Evolutionary conservation across 37 sponge, comb jelly and placozoan genomes (phyloP), one percentile per base, ranked within the genome.

Genomic region (Tethya wilhelma): DNA sequence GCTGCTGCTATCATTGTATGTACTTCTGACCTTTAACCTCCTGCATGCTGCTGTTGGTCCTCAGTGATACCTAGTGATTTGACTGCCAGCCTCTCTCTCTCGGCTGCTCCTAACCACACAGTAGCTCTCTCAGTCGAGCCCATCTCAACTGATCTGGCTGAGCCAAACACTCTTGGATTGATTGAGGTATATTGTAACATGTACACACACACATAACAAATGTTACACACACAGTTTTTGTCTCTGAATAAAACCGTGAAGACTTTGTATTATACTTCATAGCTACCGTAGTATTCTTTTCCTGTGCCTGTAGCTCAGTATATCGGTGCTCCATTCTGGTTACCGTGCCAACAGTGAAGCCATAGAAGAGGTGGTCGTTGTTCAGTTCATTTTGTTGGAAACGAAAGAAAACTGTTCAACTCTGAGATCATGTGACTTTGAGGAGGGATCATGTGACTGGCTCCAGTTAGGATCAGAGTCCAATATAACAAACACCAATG

Each of bases 401-500:
- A 34, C 31, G 19, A 31, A 32, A 31, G 67, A 83, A 44, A 83
- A 83, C 67, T 83, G 84, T 33, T 57, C 56, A 2, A 45, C 46
- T 41, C 20, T 38, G 19, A 32, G 34, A 6, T 44, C 40, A 7
- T 85, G 86, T 39, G 46, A 19, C 38, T 85, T 85, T 78, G 86
- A 85, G 43, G 57, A 1, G 23, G 67, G 56, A 0, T 49, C 53
- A 9, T 49, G 53, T 14, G 14, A 49, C 14, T 19, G 14, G 53
- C 14, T 9, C 14, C 53, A 14, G 53, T 14, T 49, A 19, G 53
- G 53, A 14, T 14, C 53, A 49, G 14, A 49, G 14, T 49, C 53
- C 14, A 49, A 49, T 14, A 49, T 49, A 9, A 49, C 53, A 9
- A 49, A 14, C n/a, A n/a, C n/a, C n/a, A n/a, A n/a, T n/a, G n/a